Evolutionary conservation across 2,113 vertebrate genomes (phyloP).

Genomic region (Crocuta crocuta): DNA sequence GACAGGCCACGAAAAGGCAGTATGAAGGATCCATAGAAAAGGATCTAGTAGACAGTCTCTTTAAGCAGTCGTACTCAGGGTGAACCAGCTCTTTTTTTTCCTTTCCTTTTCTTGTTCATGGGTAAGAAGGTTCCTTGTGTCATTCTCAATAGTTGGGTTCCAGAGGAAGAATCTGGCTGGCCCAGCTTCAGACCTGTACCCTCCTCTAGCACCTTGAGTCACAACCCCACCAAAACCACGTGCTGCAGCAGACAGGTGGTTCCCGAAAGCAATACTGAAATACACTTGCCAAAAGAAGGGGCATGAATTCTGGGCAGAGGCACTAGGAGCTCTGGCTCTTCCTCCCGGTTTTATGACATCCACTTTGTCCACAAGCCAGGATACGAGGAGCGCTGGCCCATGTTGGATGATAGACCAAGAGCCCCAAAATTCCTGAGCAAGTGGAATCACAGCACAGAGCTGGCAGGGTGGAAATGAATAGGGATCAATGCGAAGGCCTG

Average conservation of each 20-base stretch:
- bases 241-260: fast-evolving
- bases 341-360: background rate
- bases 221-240: background rate
- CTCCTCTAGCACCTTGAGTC: background rate
- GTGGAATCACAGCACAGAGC: background rate
- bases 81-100: background rate
- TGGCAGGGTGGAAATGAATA: background rate
- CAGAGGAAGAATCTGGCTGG: background rate
- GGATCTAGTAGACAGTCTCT: background rate
- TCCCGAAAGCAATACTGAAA: background rate
- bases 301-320: background rate
- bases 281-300: background rate
- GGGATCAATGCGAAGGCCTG: background rate
- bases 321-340: background rate
- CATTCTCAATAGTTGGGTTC: background rate
- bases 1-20: background rate
- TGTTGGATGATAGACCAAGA: background rate
- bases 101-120: background rate
- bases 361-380: background rate
- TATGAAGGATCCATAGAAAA: background rate
- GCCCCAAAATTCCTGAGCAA: conserved; percentile 29
- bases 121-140: background rate
- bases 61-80: background rate
- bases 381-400: background rate
- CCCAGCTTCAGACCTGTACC: background rate